Evolutionary conservation across 2,888 invertebrate species (phyloP), one percentile per base, ranked within the genome.

Genomic region (Adela reaumurella): DNA sequence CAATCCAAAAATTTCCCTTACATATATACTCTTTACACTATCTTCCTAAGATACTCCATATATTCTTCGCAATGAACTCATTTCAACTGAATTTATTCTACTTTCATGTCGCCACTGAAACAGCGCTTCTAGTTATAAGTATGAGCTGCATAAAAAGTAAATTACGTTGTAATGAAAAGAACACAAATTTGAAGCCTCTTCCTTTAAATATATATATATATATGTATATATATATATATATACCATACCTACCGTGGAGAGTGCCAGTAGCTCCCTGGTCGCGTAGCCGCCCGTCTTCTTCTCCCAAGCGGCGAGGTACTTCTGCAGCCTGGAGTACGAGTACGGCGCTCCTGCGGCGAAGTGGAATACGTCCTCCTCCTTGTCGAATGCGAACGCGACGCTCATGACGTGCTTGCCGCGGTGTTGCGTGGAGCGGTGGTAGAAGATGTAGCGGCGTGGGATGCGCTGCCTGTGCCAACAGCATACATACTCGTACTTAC

Each of bases 341-440:
- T 98, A 99, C 0, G 98, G 98, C 52, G 91, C 93, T 19, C 91
- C 90, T 59, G 97, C 85, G 1, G 95, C 87, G 71, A 99, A 98
- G 65, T 97, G 97, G 64, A 95, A 97, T 1, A 94, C 86, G 61
- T 97, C 97, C 57, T 95, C 94, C 65, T 97, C 96, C 49, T 87
- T 87, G 68, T 97, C 97, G 64, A 99, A 98, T 19, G 90, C 89
- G 67, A 97, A 97, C 0, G 94, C 90, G 64, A 98, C 90, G 61
- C 94, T 96, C 51, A 98, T 81, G 24, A 98, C 89, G 68, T 95
- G 94, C 58, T 97, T 91, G 50, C 92, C 90, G 56, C 90, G 87
- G 69, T 99, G 97, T 52, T 87, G 84, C 10, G 89, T 79, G 1
- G 97, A 97, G 56, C 90, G 87, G 74, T 97, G 95, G 68, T 95